These are phyloP conservation scores for Sesia apiformis DNA, from an alignment of 2,888 invertebrate genomes.

Conservation along the genomic window DNA sequence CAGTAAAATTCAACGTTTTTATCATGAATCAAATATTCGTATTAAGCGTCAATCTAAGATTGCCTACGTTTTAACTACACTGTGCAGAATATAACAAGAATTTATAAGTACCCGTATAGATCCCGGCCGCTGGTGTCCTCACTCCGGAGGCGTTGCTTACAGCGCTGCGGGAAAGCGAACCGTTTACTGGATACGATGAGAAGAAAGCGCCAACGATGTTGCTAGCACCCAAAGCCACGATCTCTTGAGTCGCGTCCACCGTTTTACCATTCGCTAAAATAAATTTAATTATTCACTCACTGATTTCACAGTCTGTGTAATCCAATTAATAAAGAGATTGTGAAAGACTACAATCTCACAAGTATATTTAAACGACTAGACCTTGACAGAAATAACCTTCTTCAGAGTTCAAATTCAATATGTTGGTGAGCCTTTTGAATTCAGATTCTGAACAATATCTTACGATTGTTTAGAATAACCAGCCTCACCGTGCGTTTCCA, in stretches of 20 bases:
- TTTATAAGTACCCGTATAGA: conserved; percentile 76
- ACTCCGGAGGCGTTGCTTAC: conserved; percentile 88
- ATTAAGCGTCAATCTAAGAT: no score
- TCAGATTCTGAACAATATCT: no score
- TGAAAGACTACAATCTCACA: no score
- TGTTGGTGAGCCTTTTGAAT: no score
- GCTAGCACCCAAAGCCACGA: conserved; percentile 83
- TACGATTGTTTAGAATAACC: no score
- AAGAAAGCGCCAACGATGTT: conserved; percentile 84
- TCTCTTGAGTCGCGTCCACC: conserved; percentile 87
- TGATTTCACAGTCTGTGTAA: neutral
- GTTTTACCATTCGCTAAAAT: conserved; percentile 77
- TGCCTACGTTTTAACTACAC: no score
- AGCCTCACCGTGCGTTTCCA: no score
- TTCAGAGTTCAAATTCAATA: no score
- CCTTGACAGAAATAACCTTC: no score
- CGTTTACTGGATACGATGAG: conserved; percentile 84
- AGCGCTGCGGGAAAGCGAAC: conserved; percentile 83
- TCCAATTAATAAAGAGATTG: neutral
- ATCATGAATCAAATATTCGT: no score
- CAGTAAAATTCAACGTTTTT: no score
- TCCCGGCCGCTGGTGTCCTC: conserved; percentile 82
- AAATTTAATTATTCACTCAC: neutral
- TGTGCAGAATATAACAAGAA: neutral
- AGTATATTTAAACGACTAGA: no score